phyloP scores from a whole-genome alignment of 2,113 vertebrate genomes.

The Paraplagusia blochii region DNA sequence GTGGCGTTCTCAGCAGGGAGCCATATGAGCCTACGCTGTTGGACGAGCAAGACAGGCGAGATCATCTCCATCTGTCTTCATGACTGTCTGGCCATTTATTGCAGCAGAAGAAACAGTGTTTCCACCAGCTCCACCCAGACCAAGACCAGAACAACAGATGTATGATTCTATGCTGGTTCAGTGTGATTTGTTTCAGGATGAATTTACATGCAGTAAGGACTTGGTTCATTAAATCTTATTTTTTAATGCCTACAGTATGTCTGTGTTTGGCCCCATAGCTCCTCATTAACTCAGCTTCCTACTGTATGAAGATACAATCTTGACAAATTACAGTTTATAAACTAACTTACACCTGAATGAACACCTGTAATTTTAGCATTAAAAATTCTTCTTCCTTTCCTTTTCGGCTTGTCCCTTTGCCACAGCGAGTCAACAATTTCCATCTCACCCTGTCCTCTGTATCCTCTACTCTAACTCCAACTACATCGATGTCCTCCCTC shows the following conservation, averaged over 20 bases:
- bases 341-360: no score
- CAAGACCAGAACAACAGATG: conserved; percentile 47
- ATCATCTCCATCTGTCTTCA: conserved; percentile 73
- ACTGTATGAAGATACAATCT: no score
- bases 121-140: conserved; percentile 22
- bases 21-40: conserved; percentile 30
- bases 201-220: conserved; percentile 14
- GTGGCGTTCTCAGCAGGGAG: conserved; percentile 47
- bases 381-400: no score
- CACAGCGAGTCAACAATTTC: no score
- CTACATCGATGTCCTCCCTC: no score
- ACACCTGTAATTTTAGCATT: no score
- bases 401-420: no score
- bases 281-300: no score
- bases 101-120: conserved; percentile 56
- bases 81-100: conserved; percentile 66
- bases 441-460: no score
- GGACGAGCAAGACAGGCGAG: conserved; percentile 33
- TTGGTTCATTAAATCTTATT: conserved; percentile 14
- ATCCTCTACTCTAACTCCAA: no score
- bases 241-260: conserved; percentile 1
- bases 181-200: conserved; percentile 29
- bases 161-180: conserved; percentile 28
- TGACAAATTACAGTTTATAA: no score
- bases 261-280: not conserved